phyloP scores from a whole-genome alignment of 2,797 vertebrate species.

The Pitangus sulphuratus region DNA sequence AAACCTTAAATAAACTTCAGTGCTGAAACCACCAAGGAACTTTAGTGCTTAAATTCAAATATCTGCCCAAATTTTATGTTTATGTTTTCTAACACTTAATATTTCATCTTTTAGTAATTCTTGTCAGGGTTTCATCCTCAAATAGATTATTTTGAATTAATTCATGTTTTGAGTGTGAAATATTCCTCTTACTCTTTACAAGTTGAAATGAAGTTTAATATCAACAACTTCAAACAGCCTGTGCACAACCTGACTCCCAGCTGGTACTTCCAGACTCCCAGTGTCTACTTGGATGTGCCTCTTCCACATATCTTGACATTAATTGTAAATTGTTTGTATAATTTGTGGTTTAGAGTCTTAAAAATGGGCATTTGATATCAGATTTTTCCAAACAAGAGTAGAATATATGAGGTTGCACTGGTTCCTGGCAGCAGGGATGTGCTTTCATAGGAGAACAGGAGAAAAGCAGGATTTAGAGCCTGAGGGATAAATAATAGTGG shows the following conservation, averaged over 20 bases:
- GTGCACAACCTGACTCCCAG: background rate
- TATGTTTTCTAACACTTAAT: background rate
- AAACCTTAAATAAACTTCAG: background rate
- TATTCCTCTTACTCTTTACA: background rate
- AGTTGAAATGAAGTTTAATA: background rate
- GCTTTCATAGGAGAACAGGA: background rate
- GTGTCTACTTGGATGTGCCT: background rate
- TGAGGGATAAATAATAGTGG: background rate
- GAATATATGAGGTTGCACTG: background rate
- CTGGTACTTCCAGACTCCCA: background rate
- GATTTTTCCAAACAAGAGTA: background rate
- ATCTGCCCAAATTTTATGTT: background rate
- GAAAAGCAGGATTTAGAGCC: background rate
- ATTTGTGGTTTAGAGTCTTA: background rate
- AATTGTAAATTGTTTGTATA: accelerated
- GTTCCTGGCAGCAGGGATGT: background rate
- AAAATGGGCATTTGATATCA: background rate
- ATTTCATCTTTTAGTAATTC: background rate
- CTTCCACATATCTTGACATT: accelerated
- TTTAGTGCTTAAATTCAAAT: background rate
- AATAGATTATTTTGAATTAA: background rate
- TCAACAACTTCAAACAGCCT: background rate
- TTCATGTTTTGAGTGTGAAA: background rate
- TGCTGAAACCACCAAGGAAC: background rate
- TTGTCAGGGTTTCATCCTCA: background rate